Evolutionary conservation across 1,140 invertebrate genomes (phyloP), one percentile per base, ranked within the genome.

Genomic region (Bombyx mori): DNA sequence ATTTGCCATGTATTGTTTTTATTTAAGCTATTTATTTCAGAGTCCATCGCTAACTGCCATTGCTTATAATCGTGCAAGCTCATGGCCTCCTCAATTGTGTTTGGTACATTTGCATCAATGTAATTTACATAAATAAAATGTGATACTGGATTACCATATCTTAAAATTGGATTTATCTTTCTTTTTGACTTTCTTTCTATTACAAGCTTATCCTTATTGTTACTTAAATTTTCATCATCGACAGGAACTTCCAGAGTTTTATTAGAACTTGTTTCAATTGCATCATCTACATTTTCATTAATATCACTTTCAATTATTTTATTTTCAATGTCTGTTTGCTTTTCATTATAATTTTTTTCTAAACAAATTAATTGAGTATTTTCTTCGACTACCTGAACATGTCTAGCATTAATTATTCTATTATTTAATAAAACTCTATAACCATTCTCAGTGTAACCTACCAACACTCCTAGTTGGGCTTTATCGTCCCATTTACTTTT

Each of bases 401-500:
- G 70, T 47, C 69, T 61, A 58, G 66, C 66, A 52, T 61, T 63
- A 58, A 69, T 62, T 62, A 69, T 60, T 64, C 47, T 69, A 44
- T 69, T 69, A 57, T 64, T 66, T 55, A 69, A n/a, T 57, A 66
- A 35, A 42, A 69, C 64, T 66, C 67, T 56, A 47, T 69, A 69
- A 55, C 64, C 43, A 61, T 60, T 66, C 52, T 69, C 67, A 62
- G 54, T 66, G 62, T 69, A 69, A 57, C 67, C 67, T 7, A 69
- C 60, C 54, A 66, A 60, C 44, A 69, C 44, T 59, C 65, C 68
- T 59, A 54, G 8, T 66, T 71, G 54, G 3, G 77, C 67, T 64
- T 78, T 80, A 55, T 69, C 58, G 64, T 78, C 68, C 70, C 67
- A 75, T 67, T 80, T 77, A 65, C 57, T 63, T 61, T 69, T 70